A percentile compares a stretch with the other conserved stretches of the same genome.
phyloP scores from a whole-genome alignment of 1,140 invertebrate species.

The Gryllus bimaculatus region DNA sequence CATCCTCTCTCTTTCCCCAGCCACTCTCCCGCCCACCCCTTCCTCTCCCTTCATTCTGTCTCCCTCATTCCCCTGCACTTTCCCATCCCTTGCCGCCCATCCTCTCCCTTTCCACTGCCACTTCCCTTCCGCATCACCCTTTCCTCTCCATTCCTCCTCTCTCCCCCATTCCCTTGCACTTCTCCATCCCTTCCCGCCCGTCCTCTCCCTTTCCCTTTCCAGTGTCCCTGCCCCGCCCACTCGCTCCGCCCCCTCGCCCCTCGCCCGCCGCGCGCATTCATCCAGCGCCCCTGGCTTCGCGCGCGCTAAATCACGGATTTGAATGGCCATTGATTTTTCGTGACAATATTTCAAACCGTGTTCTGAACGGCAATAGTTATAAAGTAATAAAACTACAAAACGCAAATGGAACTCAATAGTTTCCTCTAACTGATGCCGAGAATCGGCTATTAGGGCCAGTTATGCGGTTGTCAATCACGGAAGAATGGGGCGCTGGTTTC shows the following conservation, averaged over 20 bases:
- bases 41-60: neutral
- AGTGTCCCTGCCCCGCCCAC: no score
- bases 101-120: neutral
- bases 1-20: no score
- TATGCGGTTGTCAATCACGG: neutral
- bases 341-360: neutral
- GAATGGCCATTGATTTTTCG: neutral
- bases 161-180: neutral
- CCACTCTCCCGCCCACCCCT: no score
- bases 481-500: neutral
- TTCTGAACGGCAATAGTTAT: slow-evolving; percentile 1
- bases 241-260: no score
- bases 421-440: neutral
- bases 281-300: no score
- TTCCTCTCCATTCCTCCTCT: neutral
- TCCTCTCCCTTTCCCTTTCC: no score
- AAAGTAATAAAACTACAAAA: slow-evolving; percentile 6
- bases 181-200: neutral
- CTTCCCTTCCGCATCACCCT: neutral
- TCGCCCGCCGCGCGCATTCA: no score
- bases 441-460: neutral
- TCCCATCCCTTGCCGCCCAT: neutral
- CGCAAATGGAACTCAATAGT: slow-evolving; percentile 4
- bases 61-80: neutral
- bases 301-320: neutral